phyloP scores from a whole-genome alignment of 2,113 vertebrate species.

The Sclerurus mexicanus region DNA sequence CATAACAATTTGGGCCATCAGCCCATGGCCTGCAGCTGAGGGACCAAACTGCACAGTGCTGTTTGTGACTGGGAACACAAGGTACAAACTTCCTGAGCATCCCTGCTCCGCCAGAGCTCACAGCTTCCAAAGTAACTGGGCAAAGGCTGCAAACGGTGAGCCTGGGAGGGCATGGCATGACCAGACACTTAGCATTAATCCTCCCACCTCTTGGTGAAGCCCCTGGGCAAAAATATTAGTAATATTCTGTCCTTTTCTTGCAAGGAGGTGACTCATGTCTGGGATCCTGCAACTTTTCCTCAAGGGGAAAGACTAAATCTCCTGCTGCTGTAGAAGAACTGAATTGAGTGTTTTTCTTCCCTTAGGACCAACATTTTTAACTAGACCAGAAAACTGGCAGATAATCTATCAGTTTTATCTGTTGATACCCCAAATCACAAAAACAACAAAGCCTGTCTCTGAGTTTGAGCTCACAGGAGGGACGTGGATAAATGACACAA shows the following conservation, averaged over 20 bases:
- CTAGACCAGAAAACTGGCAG: neutral
- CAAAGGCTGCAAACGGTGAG: neutral
- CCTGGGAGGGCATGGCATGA: neutral
- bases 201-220: neutral
- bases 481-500: neutral
- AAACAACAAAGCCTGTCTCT: neutral
- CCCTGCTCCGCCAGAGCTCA: neutral
- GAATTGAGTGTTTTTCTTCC: neutral
- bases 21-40: neutral
- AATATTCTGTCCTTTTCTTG: neutral
- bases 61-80: neutral
- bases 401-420: neutral
- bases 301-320: neutral
- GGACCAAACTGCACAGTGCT: neutral
- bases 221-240: neutral
- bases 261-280: neutral
- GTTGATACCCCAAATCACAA: neutral
- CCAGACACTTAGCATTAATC: neutral
- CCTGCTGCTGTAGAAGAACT: neutral
- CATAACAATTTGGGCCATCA: neutral
- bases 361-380: neutral
- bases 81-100: neutral
- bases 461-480: neutral
- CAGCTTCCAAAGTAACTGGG: neutral
- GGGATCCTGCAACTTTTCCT: neutral